These are phyloP conservation scores for Mormyrops attenuatus DNA, from an alignment of 2,797 vertebrate genomes.

Conservation along the genomic window DNA sequence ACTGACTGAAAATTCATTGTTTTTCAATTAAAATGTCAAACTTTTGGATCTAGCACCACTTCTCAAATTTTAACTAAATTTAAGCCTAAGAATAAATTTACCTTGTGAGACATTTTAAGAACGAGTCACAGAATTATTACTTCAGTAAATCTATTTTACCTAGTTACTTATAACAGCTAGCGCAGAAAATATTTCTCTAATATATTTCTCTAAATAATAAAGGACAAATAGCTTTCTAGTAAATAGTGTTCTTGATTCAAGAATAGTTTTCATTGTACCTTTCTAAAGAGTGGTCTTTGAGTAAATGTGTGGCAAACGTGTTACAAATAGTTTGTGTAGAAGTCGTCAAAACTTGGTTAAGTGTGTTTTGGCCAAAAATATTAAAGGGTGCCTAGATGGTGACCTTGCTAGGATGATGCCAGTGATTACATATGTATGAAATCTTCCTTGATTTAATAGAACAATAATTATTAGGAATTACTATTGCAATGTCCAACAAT, in stretches of 20 bases:
- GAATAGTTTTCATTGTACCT: neutral
- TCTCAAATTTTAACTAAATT: neutral
- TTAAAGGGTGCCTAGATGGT: neutral
- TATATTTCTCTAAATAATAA: neutral
- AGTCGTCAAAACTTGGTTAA: neutral
- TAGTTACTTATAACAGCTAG: neutral
- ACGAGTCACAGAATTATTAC: neutral
- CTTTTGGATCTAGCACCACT: neutral
- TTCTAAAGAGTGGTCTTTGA: neutral
- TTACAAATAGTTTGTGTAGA: neutral
- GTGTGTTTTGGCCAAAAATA: neutral
- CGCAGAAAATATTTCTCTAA: no score
- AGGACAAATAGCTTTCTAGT: neutral
- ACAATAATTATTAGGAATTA: neutral
- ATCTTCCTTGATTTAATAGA: neutral
- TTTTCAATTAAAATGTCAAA: neutral
- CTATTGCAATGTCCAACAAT: neutral
- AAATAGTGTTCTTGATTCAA: neutral
- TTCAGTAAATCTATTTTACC: neutral
- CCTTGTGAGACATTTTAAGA: neutral
- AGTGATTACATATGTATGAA: neutral
- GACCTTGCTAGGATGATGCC: neutral
- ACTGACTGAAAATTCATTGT: neutral
- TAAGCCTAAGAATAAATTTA: neutral
- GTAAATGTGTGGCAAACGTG: neutral